Base-by-base conservation (phyloP, 2,797 vertebrate species). In the Cirrhinus molitorella region DNA sequence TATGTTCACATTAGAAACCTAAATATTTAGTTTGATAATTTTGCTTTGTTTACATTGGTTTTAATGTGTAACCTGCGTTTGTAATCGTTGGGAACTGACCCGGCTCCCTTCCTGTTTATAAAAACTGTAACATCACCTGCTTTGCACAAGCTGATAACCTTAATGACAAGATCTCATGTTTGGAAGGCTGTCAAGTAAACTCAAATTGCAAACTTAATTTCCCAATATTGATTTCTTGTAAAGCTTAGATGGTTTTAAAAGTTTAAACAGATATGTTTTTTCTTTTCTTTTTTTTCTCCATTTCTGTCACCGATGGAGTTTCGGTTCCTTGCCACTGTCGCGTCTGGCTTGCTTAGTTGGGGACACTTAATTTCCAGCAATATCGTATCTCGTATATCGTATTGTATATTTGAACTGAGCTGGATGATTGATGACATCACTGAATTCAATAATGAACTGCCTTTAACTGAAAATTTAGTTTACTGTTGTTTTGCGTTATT, bases 141-240 rank as follows among this genome's bases (percentile, higher is more conserved):
- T 65, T 66, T 66, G 25, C 76, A 47, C 19, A 65, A 65, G 43
- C 19, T 1, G 25, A 66, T n/a, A 77, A 76, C 16, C 23, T 19
- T 59, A 34, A 78, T 61, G 12, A 45, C 17, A 49, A 8, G 57
- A 59, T 63, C 43, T 28, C 4, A 28, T 79, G 4, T 34, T 79
- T 66, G 43, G 7, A 65, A 65, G 25, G 28, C 59, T 65, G 7
- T 28, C 43, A 34, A 34, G 25, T 49, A 65, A 63, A 47, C 57
- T 47, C 57, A 63, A 43, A 77, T 77, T 47, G 10, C 55, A 63
- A 19, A 63, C 17, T 12, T 47, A 45, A 63, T 63, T 63, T 57
- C 8, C 21, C 17, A 40, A 76, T 37, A 37, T 75, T 25, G 21
- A 19, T 75, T 40, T 75, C 14, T 75, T 59, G 51, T 23, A 37